Conservation (phyloP, 1,140 invertebrate genomes). For the Danaus plexippus region DNA sequence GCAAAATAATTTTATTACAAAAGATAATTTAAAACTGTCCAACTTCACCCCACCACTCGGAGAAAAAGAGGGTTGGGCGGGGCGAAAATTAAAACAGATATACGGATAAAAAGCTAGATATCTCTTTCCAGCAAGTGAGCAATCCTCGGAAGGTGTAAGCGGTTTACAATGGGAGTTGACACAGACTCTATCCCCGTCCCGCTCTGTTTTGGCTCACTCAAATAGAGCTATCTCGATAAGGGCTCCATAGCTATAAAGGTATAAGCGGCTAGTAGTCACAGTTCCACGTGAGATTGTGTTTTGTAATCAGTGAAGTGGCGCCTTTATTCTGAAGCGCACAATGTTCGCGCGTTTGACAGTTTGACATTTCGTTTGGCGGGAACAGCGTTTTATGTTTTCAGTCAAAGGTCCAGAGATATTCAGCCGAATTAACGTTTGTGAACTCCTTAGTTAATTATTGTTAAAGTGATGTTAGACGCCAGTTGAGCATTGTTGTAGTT, state of each 20-base stretch:
- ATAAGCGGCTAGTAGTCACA: constrained; percentile 48
- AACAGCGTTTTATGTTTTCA: constrained; percentile 42
- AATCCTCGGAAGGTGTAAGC: constrained; percentile 56
- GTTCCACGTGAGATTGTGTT: constrained; percentile 68
- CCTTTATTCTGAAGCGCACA: constrained; percentile 58
- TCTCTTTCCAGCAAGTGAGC: constrained; percentile 64
- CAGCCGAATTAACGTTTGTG: constrained; percentile 22
- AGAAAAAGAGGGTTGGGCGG: constrained; percentile 59
- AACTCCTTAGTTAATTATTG: constrained; percentile 17
- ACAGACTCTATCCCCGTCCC: constrained; percentile 36
- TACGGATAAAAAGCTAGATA: constrained; percentile 43
- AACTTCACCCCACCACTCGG: constrained; percentile 57
- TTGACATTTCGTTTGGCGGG: constrained; percentile 68
- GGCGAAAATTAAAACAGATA: constrained; percentile 42
- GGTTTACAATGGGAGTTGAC: constrained; percentile 62
- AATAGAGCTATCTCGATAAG: constrained; percentile 44
- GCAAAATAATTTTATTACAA: constrained; percentile 71
- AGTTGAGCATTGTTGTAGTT: constrained; percentile 60
- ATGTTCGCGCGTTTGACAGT: constrained; percentile 64
- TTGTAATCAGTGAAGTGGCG: constrained; percentile 69
- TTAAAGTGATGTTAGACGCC: constrained; percentile 52
- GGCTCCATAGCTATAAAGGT: constrained; percentile 61
- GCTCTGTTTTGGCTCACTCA: constrained; percentile 27
- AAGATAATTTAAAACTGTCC: constrained; percentile 71
- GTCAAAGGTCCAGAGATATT: constrained; percentile 25